A percentile compares a stretch with the other conserved stretches of the same genome.
Evolutionary conservation across 2,888 invertebrate genomes (phyloP).

Genomic region (Mythimna ferrago): DNA sequence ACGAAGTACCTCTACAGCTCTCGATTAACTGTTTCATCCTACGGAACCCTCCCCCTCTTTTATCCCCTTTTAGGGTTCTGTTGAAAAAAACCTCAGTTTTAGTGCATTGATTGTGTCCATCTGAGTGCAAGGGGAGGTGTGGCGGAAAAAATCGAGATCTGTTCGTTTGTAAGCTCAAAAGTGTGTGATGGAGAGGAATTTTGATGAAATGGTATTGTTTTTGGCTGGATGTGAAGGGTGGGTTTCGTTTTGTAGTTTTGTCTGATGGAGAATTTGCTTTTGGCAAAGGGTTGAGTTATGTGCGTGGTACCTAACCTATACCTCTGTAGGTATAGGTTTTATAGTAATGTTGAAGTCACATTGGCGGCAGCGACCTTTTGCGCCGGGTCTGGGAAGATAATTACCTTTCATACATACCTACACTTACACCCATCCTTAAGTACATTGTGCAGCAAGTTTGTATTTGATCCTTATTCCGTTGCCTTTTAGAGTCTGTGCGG

Average conservation of each 20-base stretch:
- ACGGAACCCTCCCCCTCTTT: slow-evolving; percentile 35
- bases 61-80: slow-evolving; percentile 24
- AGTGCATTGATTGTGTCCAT: slow-evolving; percentile 39
- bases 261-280: neutral
- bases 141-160: slow-evolving; percentile 62
- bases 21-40: slow-evolving; percentile 61
- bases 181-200: slow-evolving; percentile 43
- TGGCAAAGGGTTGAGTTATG: neutral
- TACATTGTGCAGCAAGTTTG: too few species aligned
- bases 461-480: too few species aligned
- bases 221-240: neutral
- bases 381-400: too few species aligned
- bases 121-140: slow-evolving; percentile 34
- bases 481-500: too few species aligned
- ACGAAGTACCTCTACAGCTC: slow-evolving; percentile 44
- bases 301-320: neutral
- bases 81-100: slow-evolving; percentile 32
- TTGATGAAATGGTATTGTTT: slow-evolving; percentile 34
- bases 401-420: too few species aligned
- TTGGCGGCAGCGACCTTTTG: too few species aligned
- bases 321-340: neutral
- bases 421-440: too few species aligned
- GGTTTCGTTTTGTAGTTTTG: neutral
- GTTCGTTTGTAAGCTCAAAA: slow-evolving; percentile 43
- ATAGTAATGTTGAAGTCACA: too few species aligned